Evolutionary conservation across 2,113 vertebrate genomes (phyloP), one percentile per base, ranked within the genome.

Genomic region (Serilophus lunatus): DNA sequence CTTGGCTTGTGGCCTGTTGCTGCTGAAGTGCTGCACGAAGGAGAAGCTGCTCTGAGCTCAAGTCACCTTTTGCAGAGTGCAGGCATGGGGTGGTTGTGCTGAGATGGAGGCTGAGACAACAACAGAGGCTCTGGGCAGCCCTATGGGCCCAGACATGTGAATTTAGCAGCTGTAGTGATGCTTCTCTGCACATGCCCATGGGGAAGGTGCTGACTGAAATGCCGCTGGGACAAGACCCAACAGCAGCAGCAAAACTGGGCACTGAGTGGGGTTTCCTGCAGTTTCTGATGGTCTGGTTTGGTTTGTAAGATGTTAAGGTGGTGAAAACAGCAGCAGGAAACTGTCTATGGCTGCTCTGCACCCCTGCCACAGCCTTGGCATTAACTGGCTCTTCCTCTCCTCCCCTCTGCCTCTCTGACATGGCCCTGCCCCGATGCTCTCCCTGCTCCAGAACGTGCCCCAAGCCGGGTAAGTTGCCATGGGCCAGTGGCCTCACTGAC

Each of bases 341-440:
- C 12, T 15, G 35, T 42, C 0, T 0, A 1, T 25, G 63, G 47
- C 57, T 29, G 63, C 24, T 56, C 19, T 38, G 56, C 3, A 6
- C 40, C 44, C 22, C 38, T 12, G 54, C 57, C 72, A 24, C 53
- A 54, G 71, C 24, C 40, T 51, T 24, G 1, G 8, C 71, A 66
- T 24, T 92, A 88, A 96, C 68, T 74, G 24, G 59, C 25, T 86
- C 42, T 91, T 40, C 81, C 60, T 91, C 64, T 88, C 24, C 11
- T 69, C 22, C 38, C 42, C 24, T 74, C 19, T 77, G 49, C 86
- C 53, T 60, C 8, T 1, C 59, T 3, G 3, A 5, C 35, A 2
- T 1, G 38, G 47, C 42, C n/a, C n/a, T 36, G n/a, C 23, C 60
- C 0, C 44, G 60, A 23, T 0, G 0, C 23, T 36, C 44, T 28